phyloP scores from a whole-genome alignment of 2,113 vertebrate species.

The Rostratula benghalensis region DNA sequence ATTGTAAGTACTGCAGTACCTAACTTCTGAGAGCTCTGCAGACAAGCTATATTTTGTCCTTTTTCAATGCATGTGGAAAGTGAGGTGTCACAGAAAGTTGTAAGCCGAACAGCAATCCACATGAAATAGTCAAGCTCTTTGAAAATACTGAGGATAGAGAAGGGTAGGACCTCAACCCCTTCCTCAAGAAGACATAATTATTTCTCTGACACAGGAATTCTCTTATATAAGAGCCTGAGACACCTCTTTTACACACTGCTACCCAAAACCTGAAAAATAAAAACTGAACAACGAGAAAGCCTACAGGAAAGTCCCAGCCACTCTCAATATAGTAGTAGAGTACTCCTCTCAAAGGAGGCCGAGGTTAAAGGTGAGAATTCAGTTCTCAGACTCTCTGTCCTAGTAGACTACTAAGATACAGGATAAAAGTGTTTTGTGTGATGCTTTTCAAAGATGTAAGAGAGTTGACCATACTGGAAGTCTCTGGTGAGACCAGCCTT shows the following conservation, averaged over 20 bases:
- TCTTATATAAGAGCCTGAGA: neutral
- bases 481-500: neutral
- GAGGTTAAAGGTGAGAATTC: constrained; percentile 9
- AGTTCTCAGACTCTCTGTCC: neutral
- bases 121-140: constrained; percentile 23
- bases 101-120: neutral
- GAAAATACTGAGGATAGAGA: neutral
- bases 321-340: neutral
- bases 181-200: neutral
- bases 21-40: neutral
- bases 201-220: constrained; percentile 3
- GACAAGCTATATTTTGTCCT: neutral
- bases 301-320: neutral
- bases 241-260: neutral
- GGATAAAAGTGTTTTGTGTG: neutral
- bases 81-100: neutral
- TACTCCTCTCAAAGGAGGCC: neutral
- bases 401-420: neutral
- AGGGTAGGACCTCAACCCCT: neutral
- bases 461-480: neutral
- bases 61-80: neutral
- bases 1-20: neutral
- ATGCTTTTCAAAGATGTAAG: neutral
- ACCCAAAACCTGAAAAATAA: constrained; percentile 17
- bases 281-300: constrained; percentile 10